Percentiles rank a stretch among this genome's conserved stretches.
phyloP scores from a whole-genome alignment of 1,140 invertebrate genomes.

The Anadara kagoshimensis region DNA sequence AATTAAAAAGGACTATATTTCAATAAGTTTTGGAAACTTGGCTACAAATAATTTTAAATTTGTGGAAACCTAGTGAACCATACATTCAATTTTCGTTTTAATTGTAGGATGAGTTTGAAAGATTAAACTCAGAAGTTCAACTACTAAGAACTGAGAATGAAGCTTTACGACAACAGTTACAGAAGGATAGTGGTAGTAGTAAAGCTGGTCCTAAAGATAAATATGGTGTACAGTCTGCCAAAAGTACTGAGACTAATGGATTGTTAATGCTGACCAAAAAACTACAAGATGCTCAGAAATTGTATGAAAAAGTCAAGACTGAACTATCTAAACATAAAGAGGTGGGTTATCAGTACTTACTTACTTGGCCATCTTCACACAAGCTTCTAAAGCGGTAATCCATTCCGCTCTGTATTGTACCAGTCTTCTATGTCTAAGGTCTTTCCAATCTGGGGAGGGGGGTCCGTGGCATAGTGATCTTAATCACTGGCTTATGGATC shows the following conservation, averaged over 20 bases:
- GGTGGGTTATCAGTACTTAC: conserved; percentile 24
- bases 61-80: too few species aligned
- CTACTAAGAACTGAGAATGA: conserved; percentile 50
- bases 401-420: too few species aligned
- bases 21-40: too few species aligned
- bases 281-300: conserved; percentile 56
- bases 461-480: too few species aligned
- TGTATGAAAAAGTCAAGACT: conserved; percentile 55
- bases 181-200: conserved; percentile 21
- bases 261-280: conserved; percentile 54
- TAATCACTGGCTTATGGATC: too few species aligned
- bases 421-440: too few species aligned
- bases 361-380: too few species aligned
- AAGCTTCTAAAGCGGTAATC: too few species aligned
- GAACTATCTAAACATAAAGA: conserved; percentile 52
- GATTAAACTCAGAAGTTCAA: conserved; percentile 44
- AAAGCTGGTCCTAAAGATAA: conserved; percentile 21
- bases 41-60: too few species aligned
- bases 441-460: too few species aligned
- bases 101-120: conserved; percentile 54
- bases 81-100: too few species aligned
- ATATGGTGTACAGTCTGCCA: neutral
- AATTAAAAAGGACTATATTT: too few species aligned
- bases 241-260: conserved; percentile 16
- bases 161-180: conserved; percentile 40